phyloP scores from a whole-genome alignment of 2,888 invertebrate species.

The Cetonia aurata region DNA sequence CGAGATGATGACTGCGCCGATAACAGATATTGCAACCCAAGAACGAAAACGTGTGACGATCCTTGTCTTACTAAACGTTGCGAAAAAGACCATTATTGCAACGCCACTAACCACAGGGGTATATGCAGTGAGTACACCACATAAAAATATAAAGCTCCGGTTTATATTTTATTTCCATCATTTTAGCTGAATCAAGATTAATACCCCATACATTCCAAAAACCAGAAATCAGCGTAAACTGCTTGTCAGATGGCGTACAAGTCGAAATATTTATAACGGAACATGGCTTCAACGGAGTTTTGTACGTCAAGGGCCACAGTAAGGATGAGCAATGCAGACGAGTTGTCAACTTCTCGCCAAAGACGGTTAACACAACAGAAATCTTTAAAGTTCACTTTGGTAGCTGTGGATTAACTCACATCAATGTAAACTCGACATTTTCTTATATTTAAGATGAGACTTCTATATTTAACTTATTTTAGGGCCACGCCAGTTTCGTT shows the following conservation, averaged over 20 bases:
- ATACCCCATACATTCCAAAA: constrained; percentile 78
- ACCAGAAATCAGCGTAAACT: constrained; percentile 89
- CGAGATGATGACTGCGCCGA: constrained; percentile 82
- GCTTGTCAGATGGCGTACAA: constrained; percentile 91
- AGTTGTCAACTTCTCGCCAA: constrained; percentile 81
- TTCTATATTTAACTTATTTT: constrained; percentile 49
- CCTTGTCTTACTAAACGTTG: constrained; percentile 71
- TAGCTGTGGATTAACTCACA: constrained; percentile 90
- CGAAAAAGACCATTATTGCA: constrained; percentile 70
- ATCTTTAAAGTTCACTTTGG: constrained; percentile 85
- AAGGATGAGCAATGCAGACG: constrained; percentile 91
- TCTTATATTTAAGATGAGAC: not conserved
- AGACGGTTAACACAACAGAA: constrained; percentile 75
- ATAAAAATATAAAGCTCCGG: not conserved
- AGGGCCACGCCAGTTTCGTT: constrained; percentile 93
- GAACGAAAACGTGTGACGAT: constrained; percentile 80
- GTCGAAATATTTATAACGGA: constrained; percentile 82
- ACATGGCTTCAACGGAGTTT: constrained; percentile 87
- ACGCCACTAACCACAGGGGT: constrained; percentile 80
- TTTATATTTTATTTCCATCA: constrained; percentile 1
- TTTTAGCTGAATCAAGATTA: constrained; percentile 54
- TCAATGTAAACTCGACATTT: constrained; percentile 76
- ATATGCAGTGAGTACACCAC: constrained; percentile 74
- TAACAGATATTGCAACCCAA: constrained; percentile 78
- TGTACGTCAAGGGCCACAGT: constrained; percentile 95